phyloP scores from a whole-genome alignment of 2,113 vertebrate genomes.

The Calidris pygmaea region DNA sequence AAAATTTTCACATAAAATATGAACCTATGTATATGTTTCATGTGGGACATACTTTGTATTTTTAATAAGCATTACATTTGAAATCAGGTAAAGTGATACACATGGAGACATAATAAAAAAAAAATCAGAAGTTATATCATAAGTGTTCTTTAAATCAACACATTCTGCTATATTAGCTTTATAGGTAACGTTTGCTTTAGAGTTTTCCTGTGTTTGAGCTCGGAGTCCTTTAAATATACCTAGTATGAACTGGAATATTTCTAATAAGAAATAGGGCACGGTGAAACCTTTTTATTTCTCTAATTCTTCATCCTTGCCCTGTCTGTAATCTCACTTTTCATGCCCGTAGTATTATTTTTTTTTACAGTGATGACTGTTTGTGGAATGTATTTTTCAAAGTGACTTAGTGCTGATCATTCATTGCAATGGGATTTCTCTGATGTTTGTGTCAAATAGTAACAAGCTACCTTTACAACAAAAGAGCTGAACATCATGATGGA shows the following conservation, averaged over 20 bases:
- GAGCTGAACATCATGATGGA: background rate
- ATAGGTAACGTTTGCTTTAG: background rate
- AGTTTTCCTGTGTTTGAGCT: slow-evolving; percentile 1
- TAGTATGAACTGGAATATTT: background rate
- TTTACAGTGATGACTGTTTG: background rate
- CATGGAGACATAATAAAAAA: background rate
- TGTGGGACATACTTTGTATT: background rate
- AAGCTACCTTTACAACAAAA: background rate
- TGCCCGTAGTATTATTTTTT: background rate
- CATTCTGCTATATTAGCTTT: background rate
- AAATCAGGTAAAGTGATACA: background rate
- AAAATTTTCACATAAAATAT: background rate
- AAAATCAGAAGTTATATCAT: background rate
- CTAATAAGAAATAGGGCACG: background rate
- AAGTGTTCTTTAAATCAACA: background rate
- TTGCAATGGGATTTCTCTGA: background rate
- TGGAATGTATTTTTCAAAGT: background rate
- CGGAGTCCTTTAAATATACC: background rate
- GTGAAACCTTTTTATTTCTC: background rate
- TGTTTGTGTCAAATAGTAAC: background rate
- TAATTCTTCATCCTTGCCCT: background rate
- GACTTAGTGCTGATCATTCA: background rate
- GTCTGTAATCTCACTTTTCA: background rate
- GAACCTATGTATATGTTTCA: background rate
- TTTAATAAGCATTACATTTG: background rate